These are phyloP conservation scores for Sceloporus tristichus DNA, from an alignment of 2,113 vertebrate genomes.

Conservation along the genomic window DNA sequence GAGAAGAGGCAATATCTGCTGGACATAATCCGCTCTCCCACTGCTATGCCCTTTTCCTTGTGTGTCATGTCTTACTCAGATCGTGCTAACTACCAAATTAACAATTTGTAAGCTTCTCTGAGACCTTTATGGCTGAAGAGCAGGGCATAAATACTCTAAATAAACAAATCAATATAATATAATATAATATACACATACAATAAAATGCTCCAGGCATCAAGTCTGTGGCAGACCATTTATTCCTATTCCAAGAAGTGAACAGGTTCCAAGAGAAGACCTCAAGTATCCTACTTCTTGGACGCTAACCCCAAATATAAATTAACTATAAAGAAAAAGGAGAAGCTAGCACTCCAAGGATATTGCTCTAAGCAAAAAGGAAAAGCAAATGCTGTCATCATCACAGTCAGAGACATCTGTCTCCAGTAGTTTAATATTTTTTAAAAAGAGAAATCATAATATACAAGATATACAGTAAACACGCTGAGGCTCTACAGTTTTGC, in stretches of 20 bases:
- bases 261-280: background rate
- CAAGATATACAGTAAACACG: background rate
- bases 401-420: background rate
- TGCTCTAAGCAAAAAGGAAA: no score
- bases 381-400: background rate
- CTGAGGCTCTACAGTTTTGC: background rate
- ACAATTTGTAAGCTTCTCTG: no score
- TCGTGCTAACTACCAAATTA: no score
- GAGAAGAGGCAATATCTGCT: no score
- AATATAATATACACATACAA: background rate
- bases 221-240: background rate
- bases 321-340: background rate
- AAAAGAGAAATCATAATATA: background rate
- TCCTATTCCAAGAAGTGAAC: background rate
- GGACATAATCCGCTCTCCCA: no score
- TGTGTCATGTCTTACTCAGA: no score
- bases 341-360: background rate
- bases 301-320: background rate
- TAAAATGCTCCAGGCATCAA: background rate
- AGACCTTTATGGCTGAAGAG: no score
- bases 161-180: no score
- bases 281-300: background rate
- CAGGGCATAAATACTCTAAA: no score
- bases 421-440: background rate
- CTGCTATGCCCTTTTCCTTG: no score